Conservation (phyloP, 2,797 vertebrate genomes). For the Champsocephalus gunnari region DNA sequence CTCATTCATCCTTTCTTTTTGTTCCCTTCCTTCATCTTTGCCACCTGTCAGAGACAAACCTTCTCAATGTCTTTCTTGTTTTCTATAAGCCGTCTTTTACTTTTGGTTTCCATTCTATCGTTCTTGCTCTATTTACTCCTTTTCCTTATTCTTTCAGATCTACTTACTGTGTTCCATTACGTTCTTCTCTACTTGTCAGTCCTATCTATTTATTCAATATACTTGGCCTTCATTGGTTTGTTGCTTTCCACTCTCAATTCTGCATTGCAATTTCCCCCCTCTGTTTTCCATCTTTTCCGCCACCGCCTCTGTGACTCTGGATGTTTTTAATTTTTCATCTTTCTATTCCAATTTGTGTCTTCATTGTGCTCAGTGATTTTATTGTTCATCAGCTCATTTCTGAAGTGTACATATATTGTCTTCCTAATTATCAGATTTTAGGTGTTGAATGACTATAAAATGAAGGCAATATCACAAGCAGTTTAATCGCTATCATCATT, state of each 20-base stretch:
- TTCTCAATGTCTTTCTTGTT: constrained; percentile 12
- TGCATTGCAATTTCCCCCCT: constrained; percentile 54
- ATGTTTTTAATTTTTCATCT: constrained; percentile 62
- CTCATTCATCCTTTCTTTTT: constrained; percentile 35
- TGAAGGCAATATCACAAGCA: constrained; percentile 3
- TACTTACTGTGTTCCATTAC: constrained; percentile 13
- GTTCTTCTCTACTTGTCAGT: constrained; percentile 30
- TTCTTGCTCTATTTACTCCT: constrained; percentile 35
- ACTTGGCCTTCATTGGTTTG: constrained; percentile 49
- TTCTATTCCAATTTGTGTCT: constrained; percentile 57
- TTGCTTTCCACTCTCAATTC: constrained; percentile 52
- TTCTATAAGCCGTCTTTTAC: constrained; percentile 21
- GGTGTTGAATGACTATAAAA: constrained; percentile 4
- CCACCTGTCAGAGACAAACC: constrained; percentile 28
- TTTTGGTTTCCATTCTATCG: constrained; percentile 23
- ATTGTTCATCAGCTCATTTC: constrained; percentile 16
- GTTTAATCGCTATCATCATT: not conserved
- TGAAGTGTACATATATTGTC: constrained; percentile 28
- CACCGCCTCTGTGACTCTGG: constrained; percentile 52
- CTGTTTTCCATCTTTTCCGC: constrained; percentile 57
- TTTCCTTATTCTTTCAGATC: constrained; percentile 45
- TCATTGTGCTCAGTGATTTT: constrained; percentile 39
- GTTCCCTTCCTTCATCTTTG: constrained; percentile 41
- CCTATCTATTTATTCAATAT: constrained; percentile 50
- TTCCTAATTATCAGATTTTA: not conserved